Conservation (phyloP, 1,140 invertebrate genomes). For the Calliphora vicina region DNA sequence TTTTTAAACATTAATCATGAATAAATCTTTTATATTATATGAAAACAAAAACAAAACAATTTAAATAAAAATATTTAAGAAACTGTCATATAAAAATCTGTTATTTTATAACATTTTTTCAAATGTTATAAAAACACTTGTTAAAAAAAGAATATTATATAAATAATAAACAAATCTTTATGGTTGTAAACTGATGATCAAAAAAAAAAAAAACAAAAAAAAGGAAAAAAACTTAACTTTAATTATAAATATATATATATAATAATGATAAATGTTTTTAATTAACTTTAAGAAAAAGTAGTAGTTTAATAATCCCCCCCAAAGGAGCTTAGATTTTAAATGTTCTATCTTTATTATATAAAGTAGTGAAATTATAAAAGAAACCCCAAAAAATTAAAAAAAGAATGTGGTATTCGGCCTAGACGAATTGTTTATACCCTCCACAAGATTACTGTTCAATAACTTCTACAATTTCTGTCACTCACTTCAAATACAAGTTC, state of each 20-base stretch:
- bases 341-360: slow-evolving; percentile 30
- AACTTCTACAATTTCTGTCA: neutral
- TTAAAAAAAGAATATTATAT: slow-evolving; percentile 46
- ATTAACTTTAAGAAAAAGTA: slow-evolving; percentile 28
- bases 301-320: slow-evolving; percentile 21
- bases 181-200: slow-evolving; percentile 60
- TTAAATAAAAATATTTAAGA: slow-evolving; percentile 17
- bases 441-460: neutral
- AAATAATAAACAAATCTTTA: slow-evolving; percentile 45
- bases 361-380: slow-evolving; percentile 21
- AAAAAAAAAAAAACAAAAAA: slow-evolving; percentile 46
- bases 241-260: slow-evolving; percentile 35
- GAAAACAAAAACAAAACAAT: slow-evolving; percentile 17
- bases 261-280: slow-evolving; percentile 33
- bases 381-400: neutral
- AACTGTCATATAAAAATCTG: neutral
- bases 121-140: slow-evolving; percentile 17
- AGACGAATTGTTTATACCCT: too few relatives aligned
- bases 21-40: slow-evolving; percentile 4
- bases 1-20: too few relatives aligned
- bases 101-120: slow-evolving; percentile 4
- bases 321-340: slow-evolving; percentile 32
- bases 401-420: too few relatives aligned
- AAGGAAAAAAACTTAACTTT: neutral
- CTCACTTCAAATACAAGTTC: too few relatives aligned